A percentile compares a stretch with the other conserved stretches of the same genome.
phyloP scores from a whole-genome alignment of 2,888 invertebrate genomes.

The Smittia sp. region DNA sequence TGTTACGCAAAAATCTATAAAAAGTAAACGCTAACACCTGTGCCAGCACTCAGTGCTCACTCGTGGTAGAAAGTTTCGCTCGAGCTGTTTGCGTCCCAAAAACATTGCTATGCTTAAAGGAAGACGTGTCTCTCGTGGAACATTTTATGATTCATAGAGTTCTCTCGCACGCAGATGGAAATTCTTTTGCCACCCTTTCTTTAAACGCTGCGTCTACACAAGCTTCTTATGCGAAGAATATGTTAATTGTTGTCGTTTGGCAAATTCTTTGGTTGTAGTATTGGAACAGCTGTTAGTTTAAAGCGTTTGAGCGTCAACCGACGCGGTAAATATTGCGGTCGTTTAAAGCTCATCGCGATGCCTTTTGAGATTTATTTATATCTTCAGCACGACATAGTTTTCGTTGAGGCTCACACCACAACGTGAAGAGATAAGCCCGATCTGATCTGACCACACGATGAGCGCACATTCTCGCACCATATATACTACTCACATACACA shows the following conservation, averaged over 20 bases:
- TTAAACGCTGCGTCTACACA: neutral
- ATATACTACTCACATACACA: conserved; percentile 25
- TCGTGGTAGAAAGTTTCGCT: neutral
- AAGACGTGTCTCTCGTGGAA: neutral
- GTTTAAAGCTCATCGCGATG: neutral
- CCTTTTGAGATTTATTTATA: neutral
- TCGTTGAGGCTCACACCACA: too few relatives aligned
- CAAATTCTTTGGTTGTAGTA: conserved; percentile 4
- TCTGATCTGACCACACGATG: neutral
- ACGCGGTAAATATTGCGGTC: neutral
- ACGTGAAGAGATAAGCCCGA: too few relatives aligned
- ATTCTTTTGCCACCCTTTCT: neutral
- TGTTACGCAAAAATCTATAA: conserved; percentile 26
- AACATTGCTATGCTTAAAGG: conserved; percentile 8
- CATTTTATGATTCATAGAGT: conserved; percentile 11
- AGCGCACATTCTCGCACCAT: neutral
- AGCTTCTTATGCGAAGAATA: conserved; percentile 28
- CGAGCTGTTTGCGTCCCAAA: conserved; percentile 7
- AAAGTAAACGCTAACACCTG: conserved; percentile 38
- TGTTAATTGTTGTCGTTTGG: conserved; percentile 31
- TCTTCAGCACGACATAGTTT: neutral
- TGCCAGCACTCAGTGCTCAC: conserved; percentile 23
- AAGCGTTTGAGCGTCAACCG: neutral
- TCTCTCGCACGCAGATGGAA: neutral
- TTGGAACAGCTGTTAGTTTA: neutral